These are phyloP conservation scores for Datnioides undecimradiatus DNA, from an alignment of 2,113 vertebrate genomes.

Conservation along the genomic window DNA sequence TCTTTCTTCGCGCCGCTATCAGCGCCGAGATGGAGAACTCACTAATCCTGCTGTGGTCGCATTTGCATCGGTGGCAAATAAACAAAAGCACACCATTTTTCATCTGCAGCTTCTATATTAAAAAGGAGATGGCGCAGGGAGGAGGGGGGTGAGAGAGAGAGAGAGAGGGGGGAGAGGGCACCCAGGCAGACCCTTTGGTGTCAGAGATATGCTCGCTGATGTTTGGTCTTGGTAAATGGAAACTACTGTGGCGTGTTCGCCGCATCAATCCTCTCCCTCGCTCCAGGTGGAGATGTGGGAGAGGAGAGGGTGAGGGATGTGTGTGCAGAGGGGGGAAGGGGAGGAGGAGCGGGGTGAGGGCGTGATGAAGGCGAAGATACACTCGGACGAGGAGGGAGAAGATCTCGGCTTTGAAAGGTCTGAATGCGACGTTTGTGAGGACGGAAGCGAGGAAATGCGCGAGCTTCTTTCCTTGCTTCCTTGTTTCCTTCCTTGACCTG, in stretches of 20 bases:
- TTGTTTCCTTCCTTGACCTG: no score
- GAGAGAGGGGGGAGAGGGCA: slow-evolving; percentile 51
- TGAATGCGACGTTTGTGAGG: no score
- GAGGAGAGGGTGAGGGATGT: slow-evolving; percentile 35
- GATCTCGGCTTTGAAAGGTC: not conserved
- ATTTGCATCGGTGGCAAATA: slow-evolving; percentile 86
- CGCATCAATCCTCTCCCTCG: slow-evolving; percentile 58
- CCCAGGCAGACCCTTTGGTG: slow-evolving; percentile 72
- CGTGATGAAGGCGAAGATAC: slow-evolving; percentile 31
- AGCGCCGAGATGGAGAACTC: slow-evolving; percentile 85
- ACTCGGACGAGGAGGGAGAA: slow-evolving; percentile 1
- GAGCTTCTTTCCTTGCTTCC: no score
- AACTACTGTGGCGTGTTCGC: slow-evolving; percentile 70
- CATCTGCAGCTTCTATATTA: slow-evolving; percentile 79
- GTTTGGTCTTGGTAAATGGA: slow-evolving; percentile 80
- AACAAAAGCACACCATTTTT: slow-evolving; percentile 85
- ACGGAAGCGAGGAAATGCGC: no score
- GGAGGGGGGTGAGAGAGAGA: slow-evolving; percentile 4
- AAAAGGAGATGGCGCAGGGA: slow-evolving; percentile 62
- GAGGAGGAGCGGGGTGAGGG: no score
- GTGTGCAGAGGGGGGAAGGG: not conserved
- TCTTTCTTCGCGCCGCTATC: slow-evolving; percentile 84
- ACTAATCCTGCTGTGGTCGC: slow-evolving; percentile 84
- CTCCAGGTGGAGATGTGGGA: slow-evolving; percentile 52
- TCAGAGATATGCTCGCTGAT: slow-evolving; percentile 77